Percentiles rank a stretch among this genome's conserved stretches.
Conservation (phyloP, 2,888 invertebrate genomes). For the Cataglyphis livida region DNA sequence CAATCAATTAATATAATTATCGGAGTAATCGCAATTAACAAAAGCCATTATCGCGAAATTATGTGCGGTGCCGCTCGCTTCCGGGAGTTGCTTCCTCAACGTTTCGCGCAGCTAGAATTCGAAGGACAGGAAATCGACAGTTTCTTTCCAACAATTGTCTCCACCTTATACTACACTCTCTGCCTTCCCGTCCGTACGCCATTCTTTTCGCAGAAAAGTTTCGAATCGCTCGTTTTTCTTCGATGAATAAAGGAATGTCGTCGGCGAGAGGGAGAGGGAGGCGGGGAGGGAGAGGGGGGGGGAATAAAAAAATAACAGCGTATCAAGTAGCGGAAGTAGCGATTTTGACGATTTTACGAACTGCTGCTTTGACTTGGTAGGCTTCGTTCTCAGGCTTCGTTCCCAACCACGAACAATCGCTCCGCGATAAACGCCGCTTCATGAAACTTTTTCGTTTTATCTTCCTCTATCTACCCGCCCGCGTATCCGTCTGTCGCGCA, state of each 20-base stretch:
- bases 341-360: conserved; percentile 70
- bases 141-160: conserved; percentile 77
- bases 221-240: conserved; percentile 46
- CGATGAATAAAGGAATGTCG: not conserved
- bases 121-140: conserved; percentile 59
- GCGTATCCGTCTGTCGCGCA: conserved; percentile 55
- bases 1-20: conserved; percentile 39
- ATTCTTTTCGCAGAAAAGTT: conserved; percentile 38
- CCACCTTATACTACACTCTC: conserved; percentile 55
- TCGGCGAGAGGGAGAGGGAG: too few species aligned
- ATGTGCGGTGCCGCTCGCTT: conserved; percentile 42
- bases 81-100: conserved; percentile 23
- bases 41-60: conserved; percentile 56
- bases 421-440: conserved; percentile 51
- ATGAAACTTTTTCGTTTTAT: conserved; percentile 52
- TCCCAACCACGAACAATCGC: conserved; percentile 54
- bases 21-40: conserved; percentile 47
- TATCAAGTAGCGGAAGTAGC: conserved; percentile 60
- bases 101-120: conserved; percentile 18
- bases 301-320: conserved; percentile 45
- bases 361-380: conserved; percentile 61
- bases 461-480: conserved; percentile 44
- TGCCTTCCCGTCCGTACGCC: not conserved
- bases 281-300: not conserved
- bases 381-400: conserved; percentile 35